Conservation (phyloP, 2,113 vertebrate genomes). For the Castor canadensis region DNA sequence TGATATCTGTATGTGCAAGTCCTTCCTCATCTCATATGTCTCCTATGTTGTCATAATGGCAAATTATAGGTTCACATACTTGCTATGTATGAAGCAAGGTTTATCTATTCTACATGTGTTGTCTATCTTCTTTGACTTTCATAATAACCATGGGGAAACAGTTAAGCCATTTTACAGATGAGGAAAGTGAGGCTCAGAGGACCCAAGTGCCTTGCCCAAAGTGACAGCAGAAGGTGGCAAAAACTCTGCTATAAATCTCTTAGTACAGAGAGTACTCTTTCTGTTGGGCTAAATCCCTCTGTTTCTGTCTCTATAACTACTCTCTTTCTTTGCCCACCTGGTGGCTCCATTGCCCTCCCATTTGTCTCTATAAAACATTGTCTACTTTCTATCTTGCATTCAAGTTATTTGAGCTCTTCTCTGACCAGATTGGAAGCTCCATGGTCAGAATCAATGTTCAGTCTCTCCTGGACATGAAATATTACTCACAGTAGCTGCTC, state of each 20-base stretch:
- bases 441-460: background rate
- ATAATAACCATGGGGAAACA: background rate
- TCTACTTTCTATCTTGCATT: background rate
- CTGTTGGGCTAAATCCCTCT: background rate
- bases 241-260: no score
- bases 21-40: background rate
- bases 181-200: background rate
- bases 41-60: background rate
- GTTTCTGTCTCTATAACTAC: background rate
- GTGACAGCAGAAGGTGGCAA: background rate
- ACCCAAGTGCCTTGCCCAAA: background rate
- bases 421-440: background rate
- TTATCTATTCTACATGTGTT: background rate
- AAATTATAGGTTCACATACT: background rate
- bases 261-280: background rate
- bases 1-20: background rate
- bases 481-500: background rate
- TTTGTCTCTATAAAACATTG: background rate
- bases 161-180: background rate
- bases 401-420: background rate
- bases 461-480: background rate
- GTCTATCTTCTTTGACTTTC: background rate
- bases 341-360: background rate
- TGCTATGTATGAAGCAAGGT: background rate
- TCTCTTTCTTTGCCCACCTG: background rate